Percentiles rank a stretch among this genome's conserved stretches.
phyloP scores from a whole-genome alignment of 2,797 vertebrate genomes.

The Jordanella pulchra region DNA sequence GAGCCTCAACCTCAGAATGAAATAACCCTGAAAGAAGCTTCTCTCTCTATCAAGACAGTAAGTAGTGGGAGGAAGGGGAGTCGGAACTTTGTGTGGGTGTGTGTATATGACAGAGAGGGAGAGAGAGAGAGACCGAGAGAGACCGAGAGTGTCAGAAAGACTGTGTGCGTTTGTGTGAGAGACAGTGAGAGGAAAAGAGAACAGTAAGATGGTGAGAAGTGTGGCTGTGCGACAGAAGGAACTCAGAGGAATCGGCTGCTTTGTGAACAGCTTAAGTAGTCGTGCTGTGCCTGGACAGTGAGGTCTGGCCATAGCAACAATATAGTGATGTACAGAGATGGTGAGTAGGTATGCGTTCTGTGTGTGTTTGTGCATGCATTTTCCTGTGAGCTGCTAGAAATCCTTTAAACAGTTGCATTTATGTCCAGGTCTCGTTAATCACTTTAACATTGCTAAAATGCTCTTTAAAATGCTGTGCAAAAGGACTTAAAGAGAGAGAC shows the following conservation, averaged over 20 bases:
- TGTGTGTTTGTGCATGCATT: constrained; percentile 27
- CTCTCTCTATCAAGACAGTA: constrained; percentile 77
- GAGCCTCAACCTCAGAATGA: constrained; percentile 74
- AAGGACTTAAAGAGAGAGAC: not conserved
- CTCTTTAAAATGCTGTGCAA: constrained; percentile 25
- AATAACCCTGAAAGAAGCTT: constrained; percentile 75
- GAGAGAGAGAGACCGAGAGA: not conserved
- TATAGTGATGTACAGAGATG: constrained; percentile 68
- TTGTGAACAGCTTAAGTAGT: constrained; percentile 60
- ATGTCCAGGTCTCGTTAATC: constrained; percentile 29
- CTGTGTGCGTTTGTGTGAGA: constrained; percentile 41
- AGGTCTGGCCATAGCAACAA: constrained; percentile 72
- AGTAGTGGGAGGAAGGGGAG: constrained; percentile 66
- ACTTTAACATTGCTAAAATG: constrained; percentile 27
- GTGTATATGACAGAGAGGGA: constrained; percentile 12
- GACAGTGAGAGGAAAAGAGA: constrained; percentile 47
- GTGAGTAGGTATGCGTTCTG: constrained; percentile 63
- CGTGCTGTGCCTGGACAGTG: constrained; percentile 63
- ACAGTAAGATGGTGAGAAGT: constrained; percentile 47
- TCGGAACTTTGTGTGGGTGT: constrained; percentile 26
- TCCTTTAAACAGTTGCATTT: constrained; percentile 45
- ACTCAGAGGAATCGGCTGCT: constrained; percentile 67
- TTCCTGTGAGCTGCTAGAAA: constrained; percentile 53
- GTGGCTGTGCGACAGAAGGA: constrained; percentile 64
- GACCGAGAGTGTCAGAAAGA: constrained; percentile 20